These are phyloP conservation scores for Acridotheres tristis DNA, from an alignment of 2,797 vertebrate genomes.

Conservation along the genomic window DNA sequence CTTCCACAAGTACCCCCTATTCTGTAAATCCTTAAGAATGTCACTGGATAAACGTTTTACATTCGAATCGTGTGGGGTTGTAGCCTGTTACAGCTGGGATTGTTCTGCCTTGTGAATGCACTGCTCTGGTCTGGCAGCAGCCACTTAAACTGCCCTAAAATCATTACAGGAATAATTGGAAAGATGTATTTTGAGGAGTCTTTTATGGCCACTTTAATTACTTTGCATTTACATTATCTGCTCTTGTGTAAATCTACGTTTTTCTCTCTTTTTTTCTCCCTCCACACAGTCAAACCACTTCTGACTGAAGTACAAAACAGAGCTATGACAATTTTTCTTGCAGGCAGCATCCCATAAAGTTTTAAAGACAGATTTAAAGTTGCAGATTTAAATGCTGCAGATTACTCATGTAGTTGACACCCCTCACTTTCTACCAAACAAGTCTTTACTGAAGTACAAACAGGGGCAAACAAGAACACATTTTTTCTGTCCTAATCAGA, in stretches of 20 bases:
- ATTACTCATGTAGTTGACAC: background rate
- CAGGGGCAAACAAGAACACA: background rate
- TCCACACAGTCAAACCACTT: background rate
- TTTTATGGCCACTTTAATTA: background rate
- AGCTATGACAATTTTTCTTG: background rate
- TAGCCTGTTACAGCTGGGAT: background rate
- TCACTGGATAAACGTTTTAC: background rate
- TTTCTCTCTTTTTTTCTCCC: background rate
- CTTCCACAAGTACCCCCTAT: background rate
- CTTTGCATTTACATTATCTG: background rate
- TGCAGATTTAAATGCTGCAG: background rate
- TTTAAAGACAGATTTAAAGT: slow-evolving; percentile 23
- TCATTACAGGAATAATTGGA: background rate
- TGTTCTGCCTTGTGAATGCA: background rate
- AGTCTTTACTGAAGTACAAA: slow-evolving; percentile 9
- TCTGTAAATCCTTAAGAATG: background rate
- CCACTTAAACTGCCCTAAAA: background rate
- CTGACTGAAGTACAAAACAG: background rate
- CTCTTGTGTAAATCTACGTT: background rate
- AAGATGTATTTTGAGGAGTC: background rate
- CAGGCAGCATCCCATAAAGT: slow-evolving; percentile 16
- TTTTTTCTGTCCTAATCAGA: background rate
- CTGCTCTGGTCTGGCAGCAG: background rate
- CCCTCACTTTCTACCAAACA: slow-evolving; percentile 38
- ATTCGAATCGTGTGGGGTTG: background rate